Evolutionary conservation across 2,888 invertebrate genomes (phyloP).

Genomic region (Lasioglossum malachurum): DNA sequence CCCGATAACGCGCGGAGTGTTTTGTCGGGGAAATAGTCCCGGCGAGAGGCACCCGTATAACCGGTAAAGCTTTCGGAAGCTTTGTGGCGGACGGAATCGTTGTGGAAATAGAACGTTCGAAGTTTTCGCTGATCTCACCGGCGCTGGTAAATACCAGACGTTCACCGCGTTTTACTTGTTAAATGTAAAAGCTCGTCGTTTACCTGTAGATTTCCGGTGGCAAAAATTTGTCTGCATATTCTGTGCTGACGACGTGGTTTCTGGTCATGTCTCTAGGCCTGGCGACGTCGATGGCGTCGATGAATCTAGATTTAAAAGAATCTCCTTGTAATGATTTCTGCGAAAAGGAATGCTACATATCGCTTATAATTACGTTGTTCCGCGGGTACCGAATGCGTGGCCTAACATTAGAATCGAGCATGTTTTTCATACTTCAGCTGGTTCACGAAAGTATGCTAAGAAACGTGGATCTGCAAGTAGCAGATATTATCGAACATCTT

Average conservation of each 20-base stretch:
- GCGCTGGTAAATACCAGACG: background rate
- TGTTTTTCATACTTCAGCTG: background rate
- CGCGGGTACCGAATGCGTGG: constrained; percentile 18
- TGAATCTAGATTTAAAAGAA: constrained; percentile 77
- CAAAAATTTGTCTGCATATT: constrained; percentile 82
- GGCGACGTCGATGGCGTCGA: constrained; percentile 83
- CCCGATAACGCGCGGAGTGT: background rate
- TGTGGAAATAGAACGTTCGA: background rate
- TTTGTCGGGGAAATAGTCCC: background rate
- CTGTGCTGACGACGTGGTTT: constrained; percentile 85
- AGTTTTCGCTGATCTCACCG: background rate
- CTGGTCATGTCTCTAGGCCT: constrained; percentile 85
- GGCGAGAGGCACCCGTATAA: background rate
- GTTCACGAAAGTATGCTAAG: too few species aligned
- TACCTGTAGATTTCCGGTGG: constrained; percentile 84
- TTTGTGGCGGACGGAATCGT: too few species aligned
- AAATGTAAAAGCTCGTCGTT: background rate
- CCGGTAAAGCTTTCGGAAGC: background rate
- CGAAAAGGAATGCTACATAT: background rate
- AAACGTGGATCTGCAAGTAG: background rate
- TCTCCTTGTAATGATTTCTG: constrained; percentile 21
- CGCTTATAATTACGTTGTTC: constrained; percentile 15
- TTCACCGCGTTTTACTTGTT: background rate
- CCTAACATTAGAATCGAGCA: background rate
- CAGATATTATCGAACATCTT: background rate